These are phyloP conservation scores for Rhinoderma darwinii DNA, from an alignment of 2,113 vertebrate genomes.

Conservation along the genomic window DNA sequence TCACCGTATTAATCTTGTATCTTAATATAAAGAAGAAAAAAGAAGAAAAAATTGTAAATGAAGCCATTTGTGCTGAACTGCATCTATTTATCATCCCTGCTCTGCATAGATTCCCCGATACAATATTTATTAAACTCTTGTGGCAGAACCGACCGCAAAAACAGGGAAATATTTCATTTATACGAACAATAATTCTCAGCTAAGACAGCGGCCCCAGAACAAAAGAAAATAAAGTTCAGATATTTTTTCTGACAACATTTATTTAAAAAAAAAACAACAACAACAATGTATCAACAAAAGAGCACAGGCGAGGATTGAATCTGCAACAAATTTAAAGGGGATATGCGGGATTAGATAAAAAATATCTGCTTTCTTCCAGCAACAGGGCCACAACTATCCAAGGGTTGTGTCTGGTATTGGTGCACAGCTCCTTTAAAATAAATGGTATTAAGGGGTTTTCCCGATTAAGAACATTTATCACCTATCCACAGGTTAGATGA, in stretches of 20 bases:
- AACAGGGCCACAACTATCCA: neutral
- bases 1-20: neutral
- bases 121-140: conserved; percentile 40
- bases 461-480: no score
- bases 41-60: conserved; percentile 19
- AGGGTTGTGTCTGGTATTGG: neutral
- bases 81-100: conserved; percentile 14
- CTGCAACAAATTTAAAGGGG: neutral
- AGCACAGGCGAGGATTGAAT: neutral
- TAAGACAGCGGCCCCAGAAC: neutral
- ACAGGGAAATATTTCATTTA: conserved; percentile 16
- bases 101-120: conserved; percentile 8
- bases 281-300: neutral
- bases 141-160: neutral
- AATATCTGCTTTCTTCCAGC: neutral
- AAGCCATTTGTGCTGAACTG: neutral
- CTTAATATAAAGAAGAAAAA: neutral
- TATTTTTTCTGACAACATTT: neutral
- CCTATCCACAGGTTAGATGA: no score
- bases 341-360: no score
- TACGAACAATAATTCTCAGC: neutral
- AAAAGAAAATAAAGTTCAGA: neutral
- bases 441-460: no score
- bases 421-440: neutral
- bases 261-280: neutral